Evolutionary conservation across 2,888 invertebrate genomes (phyloP).

Genomic region (Axea sp.): DNA sequence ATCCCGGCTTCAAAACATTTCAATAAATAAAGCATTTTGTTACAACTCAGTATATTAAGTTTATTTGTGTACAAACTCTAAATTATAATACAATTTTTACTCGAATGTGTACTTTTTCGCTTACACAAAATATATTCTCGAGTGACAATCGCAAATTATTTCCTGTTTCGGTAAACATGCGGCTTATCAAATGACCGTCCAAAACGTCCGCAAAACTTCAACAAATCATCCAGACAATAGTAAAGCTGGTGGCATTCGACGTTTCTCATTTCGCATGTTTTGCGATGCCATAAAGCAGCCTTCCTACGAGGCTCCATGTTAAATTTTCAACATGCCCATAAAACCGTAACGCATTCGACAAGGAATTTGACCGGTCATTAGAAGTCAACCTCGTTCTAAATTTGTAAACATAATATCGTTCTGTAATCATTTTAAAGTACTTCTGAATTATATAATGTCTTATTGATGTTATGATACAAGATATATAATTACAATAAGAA

Average conservation of each 20-base stretch:
- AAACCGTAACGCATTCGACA: conserved; percentile 66
- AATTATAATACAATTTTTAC: background rate
- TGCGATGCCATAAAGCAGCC: conserved; percentile 68
- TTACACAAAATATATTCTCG: conserved; percentile 2
- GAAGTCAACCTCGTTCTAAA: conserved; percentile 13
- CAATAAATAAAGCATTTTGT: no score
- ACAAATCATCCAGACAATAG: conserved; percentile 74
- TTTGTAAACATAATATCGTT: conserved; percentile 16
- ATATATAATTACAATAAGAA: no score
- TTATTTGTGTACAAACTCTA: conserved; percentile 5
- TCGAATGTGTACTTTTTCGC: conserved; percentile 1
- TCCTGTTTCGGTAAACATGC: background rate
- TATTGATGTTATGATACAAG: no score
- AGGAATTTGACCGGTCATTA: conserved; percentile 69
- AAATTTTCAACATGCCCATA: conserved; percentile 72
- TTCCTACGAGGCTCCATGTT: conserved; percentile 64
- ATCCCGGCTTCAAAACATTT: no score
- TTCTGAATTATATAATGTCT: conserved; percentile 29
- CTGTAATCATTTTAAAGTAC: conserved; percentile 29
- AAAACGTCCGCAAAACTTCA: conserved; percentile 14
- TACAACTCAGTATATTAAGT: no score
- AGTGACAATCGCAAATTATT: conserved; percentile 15
- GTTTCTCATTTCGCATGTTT: conserved; percentile 66
- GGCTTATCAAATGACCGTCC: conserved; percentile 25
- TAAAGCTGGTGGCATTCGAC: conserved; percentile 68